Evolutionary conservation across 2,797 vertebrate genomes (phyloP).

Genomic region (Bothrops alternatus): DNA sequence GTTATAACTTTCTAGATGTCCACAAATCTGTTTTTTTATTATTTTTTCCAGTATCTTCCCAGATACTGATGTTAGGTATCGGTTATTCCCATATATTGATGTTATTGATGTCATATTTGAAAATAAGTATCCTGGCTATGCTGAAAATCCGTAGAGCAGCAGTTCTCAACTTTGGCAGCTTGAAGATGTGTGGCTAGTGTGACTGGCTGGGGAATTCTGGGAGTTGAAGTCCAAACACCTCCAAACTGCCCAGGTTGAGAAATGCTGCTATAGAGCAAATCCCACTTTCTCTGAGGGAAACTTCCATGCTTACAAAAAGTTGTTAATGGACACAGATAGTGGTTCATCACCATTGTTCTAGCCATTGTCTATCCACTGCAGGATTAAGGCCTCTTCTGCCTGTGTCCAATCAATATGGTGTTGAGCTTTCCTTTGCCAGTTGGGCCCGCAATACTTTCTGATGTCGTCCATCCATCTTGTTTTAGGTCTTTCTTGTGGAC

Average conservation of each 20-base stretch:
- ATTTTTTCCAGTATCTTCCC: too few relatives aligned
- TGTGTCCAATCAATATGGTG: too few relatives aligned
- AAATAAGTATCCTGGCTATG: background rate
- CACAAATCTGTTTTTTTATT: too few relatives aligned
- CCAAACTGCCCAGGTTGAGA: background rate
- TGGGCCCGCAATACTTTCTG: too few relatives aligned
- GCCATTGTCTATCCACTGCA: background rate
- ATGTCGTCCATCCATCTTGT: too few relatives aligned
- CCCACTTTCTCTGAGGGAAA: background rate
- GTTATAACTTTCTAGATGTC: too few relatives aligned
- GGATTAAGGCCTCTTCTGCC: background rate
- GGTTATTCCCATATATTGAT: too few relatives aligned
- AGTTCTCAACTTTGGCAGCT: background rate
- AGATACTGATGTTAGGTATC: too few relatives aligned
- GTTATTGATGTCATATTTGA: too few relatives aligned
- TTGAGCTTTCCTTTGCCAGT: too few relatives aligned
- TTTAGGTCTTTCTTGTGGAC: background rate
- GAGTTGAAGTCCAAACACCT: background rate
- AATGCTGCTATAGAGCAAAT: background rate
- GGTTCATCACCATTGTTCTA: background rate
- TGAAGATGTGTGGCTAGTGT: background rate
- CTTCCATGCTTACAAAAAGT: background rate
- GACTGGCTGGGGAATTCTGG: background rate
- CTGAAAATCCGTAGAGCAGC: background rate
- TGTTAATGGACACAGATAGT: background rate